Evolutionary conservation across 1,140 invertebrate genomes (phyloP), one percentile per base, ranked within the genome.

Genomic region (Lasioglossum albipes): DNA sequence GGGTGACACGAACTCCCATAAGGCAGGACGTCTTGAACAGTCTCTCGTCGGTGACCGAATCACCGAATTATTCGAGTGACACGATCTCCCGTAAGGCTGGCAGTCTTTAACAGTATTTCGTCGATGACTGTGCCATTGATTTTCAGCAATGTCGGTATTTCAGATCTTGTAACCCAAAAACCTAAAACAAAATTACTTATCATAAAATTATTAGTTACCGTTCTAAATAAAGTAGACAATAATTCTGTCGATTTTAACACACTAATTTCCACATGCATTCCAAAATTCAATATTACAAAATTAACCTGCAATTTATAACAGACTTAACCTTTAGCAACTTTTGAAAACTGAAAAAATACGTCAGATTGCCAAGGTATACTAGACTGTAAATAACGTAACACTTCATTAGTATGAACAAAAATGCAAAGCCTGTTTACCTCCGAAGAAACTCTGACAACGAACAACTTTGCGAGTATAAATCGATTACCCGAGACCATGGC

Each of bases 371-470:
- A 10, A 59, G 59, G 70, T 22, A 45, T 36, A 66, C 45, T 49
- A 45, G 27, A 49, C 20, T 68, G 7, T 62, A 68, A 16, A 31
- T n/a, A n/a, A 42, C 52, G 41, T 20, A 20, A 52, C 45, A 20
- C 67, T 61, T 59, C 16, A 27, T 13, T 20, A 52, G 71, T 77
- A 13, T 45, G 41, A 13, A 13, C 2, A 49, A 70, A 71, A 67
- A 72, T 81, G 62, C 54, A 36, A 69, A 41, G 20, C 10, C 4
- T 45, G 27, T 22, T 12, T 61, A 61, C 45, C 80, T 78, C 57
- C 72, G 65, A 42, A 64, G 69, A 84, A 62, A 42, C 70, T 16
- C 27, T 82, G 52, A 36, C 41, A 20, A 13, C 20, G 16, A 42
- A 36, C 62, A 54, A 62, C 59, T 85, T 67, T 36, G 41, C 18